These are phyloP conservation scores for Molossus molossus DNA, from an alignment of 2,797 vertebrate genomes.

Conservation along the genomic window DNA sequence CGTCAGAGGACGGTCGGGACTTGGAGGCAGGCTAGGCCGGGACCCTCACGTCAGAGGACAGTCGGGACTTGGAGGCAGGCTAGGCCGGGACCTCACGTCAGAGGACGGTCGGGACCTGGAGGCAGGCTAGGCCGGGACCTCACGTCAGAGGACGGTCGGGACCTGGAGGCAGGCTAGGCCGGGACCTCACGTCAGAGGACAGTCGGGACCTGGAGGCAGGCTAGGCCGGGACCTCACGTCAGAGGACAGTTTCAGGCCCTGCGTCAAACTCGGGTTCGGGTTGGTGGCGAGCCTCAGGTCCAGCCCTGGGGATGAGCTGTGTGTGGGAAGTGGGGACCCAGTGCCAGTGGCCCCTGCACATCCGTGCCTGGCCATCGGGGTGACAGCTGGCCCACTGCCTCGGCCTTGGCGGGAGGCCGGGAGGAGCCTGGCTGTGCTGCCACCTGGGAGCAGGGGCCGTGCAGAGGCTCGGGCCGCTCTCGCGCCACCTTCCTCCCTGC, in stretches of 20 bases:
- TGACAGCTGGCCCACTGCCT: no score
- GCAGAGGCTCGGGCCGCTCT: not conserved
- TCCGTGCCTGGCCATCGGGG: not conserved
- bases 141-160: no score
- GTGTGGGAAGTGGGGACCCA: rapidly evolving
- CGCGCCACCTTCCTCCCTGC: no score
- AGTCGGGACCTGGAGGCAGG: no score
- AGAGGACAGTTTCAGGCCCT: not conserved
- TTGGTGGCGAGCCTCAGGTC: no score
- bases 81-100: rapidly evolving
- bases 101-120: rapidly evolving
- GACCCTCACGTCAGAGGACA: no score
- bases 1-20: no score
- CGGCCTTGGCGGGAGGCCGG: not conserved
- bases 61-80: rapidly evolving
- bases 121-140: rapidly evolving
- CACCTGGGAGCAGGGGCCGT: no score
- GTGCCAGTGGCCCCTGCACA: not conserved
- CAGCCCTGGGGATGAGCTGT: rapidly evolving
- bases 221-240: rapidly evolving
- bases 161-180: rapidly evolving
- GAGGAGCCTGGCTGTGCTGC: not conserved
- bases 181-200: no score
- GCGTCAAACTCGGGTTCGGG: not conserved
- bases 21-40: rapidly evolving